Conservation (phyloP, 1,140 invertebrate genomes). For the Gryon sp. region DNA sequence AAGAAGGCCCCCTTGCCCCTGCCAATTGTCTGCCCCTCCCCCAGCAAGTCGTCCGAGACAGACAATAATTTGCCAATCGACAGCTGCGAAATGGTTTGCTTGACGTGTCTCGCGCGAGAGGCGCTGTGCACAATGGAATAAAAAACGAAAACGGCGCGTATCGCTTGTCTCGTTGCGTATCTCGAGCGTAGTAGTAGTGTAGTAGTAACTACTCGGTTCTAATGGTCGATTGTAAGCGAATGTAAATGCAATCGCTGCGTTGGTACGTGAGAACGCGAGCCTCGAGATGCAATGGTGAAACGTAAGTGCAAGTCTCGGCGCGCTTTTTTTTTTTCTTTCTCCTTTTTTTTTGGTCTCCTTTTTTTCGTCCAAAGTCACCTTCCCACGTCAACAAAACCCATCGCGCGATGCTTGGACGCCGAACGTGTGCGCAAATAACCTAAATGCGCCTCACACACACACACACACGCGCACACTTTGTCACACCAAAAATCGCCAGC, state of each 20-base stretch:
- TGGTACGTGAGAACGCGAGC: conserved; percentile 11
- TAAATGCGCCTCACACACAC: conserved; percentile 10
- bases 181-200: conserved; percentile 38
- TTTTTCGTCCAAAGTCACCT: no score
- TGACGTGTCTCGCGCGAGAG: no score
- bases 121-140: conserved; percentile 29
- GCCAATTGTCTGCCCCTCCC: no score
- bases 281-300: conserved; percentile 48
- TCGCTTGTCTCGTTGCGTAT: conserved; percentile 7
- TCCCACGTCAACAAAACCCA: no score
- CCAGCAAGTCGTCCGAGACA: no score
- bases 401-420: no score
- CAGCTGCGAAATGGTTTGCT: no score
- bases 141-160: conserved; percentile 35
- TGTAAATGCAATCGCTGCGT: conserved; percentile 38
- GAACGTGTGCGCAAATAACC: conserved; percentile 54
- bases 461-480: not conserved
- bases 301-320: conserved; percentile 20
- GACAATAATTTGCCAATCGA: no score
- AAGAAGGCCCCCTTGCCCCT: no score
- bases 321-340: not conserved
- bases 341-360: not conserved
- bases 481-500: not conserved
- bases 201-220: conserved; percentile 47
- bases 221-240: conserved; percentile 38